Evolutionary conservation across 2,113 vertebrate species (phyloP).

Genomic region (Zapornia atra): DNA sequence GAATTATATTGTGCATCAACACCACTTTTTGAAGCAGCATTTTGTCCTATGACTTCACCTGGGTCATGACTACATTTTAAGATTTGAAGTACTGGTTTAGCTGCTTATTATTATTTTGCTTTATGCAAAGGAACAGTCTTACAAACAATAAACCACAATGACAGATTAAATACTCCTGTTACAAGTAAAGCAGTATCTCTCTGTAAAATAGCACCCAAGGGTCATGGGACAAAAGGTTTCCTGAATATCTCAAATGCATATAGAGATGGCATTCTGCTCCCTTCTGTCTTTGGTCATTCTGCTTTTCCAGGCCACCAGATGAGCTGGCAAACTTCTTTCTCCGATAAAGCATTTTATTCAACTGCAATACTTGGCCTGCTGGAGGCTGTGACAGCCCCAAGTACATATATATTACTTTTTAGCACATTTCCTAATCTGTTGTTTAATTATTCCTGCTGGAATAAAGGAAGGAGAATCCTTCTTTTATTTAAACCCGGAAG

Average conservation of each 20-base stretch:
- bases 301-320: not conserved
- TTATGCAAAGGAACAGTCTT: not conserved
- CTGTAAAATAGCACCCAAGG: not conserved
- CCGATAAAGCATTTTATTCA: not conserved
- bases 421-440: not conserved
- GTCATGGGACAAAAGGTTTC: not conserved
- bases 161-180: not conserved
- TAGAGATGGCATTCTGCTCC: not conserved
- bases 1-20: not conserved
- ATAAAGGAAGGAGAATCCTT: not conserved
- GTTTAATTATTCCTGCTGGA: not conserved
- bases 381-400: not conserved
- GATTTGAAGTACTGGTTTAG: not conserved
- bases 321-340: not conserved
- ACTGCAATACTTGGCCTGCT: not conserved
- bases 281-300: not conserved
- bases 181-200: not conserved
- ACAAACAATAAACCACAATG: not conserved
- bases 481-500: no score
- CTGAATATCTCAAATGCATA: not conserved
- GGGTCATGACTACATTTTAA: not conserved
- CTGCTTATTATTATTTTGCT: not conserved
- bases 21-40: not conserved
- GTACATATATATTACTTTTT: not conserved
- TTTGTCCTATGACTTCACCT: not conserved